phyloP scores from a whole-genome alignment of 2,888 invertebrate genomes.

The Leptopilina drosophilae region DNA sequence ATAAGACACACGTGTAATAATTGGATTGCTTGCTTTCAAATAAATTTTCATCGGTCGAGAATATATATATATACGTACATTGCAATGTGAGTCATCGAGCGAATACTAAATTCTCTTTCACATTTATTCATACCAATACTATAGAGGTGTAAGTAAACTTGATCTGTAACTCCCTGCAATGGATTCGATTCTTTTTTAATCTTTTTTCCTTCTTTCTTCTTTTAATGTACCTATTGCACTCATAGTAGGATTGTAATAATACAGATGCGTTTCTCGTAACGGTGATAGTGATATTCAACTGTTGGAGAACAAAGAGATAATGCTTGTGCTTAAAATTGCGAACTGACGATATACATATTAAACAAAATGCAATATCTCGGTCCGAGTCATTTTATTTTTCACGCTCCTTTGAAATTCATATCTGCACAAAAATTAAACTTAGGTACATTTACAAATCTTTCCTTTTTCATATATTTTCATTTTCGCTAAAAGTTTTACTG shows the following conservation, averaged over 20 bases:
- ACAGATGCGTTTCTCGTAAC: constrained; percentile 24
- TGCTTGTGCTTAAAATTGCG: constrained; percentile 69
- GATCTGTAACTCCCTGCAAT: constrained; percentile 54
- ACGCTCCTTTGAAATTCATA: constrained; percentile 16
- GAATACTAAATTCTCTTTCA: constrained; percentile 58
- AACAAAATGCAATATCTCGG: constrained; percentile 26
- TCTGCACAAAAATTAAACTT: not conserved
- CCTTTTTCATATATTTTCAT: too few relatives aligned
- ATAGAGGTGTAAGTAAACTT: constrained; percentile 45
- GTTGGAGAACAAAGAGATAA: constrained; percentile 64
- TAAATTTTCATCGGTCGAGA: constrained; percentile 48
- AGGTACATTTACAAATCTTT: not conserved
- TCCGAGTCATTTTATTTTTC: constrained; percentile 23
- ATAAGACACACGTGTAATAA: not conserved
- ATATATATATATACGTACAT: too few relatives aligned
- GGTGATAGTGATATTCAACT: constrained; percentile 44
- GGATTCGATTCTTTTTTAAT: constrained; percentile 50
- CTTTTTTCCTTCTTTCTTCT: too few relatives aligned
- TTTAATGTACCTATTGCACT: constrained; percentile 56
- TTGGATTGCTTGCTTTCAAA: constrained; percentile 29
- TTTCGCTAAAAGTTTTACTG: too few relatives aligned
- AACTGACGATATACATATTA: constrained; percentile 61
- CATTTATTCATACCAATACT: constrained; percentile 33
- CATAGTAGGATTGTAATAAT: constrained; percentile 57
- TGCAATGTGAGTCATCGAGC: constrained; percentile 47